A percentile compares a stretch with the other conserved stretches of the same genome.
These are phyloP conservation scores for Sympetrum striolatum DNA, from an alignment of 2,888 invertebrate species.

Conservation along the genomic window DNA sequence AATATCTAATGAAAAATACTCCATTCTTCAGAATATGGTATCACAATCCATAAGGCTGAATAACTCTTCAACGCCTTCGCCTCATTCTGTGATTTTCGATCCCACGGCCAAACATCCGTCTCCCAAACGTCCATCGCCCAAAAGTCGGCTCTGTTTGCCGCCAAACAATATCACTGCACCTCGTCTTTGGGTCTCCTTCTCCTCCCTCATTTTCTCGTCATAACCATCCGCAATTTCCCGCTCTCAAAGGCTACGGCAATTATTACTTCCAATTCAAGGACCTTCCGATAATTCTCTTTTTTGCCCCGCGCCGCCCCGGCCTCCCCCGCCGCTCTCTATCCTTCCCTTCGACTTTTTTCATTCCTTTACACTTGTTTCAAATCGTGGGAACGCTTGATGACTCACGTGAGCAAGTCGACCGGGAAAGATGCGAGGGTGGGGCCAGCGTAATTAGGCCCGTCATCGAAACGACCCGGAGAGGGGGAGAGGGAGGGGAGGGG, in stretches of 20 bases:
- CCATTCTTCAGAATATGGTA: no score
- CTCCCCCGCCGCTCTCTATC: not conserved
- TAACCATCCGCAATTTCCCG: not conserved
- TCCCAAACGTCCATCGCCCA: no score
- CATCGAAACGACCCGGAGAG: not conserved
- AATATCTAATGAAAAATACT: no score
- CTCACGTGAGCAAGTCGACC: not conserved
- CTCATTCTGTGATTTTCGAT: no score
- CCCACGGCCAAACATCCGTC: no score
- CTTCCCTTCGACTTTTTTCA: not conserved
- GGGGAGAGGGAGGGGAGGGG: not conserved
- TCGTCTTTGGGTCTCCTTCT: not conserved
- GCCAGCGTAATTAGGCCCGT: slow-evolving; percentile 3
- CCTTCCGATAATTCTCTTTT: not conserved
- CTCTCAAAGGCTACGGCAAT: not conserved
- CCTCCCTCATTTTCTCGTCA: not conserved
- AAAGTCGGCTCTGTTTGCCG: no score
- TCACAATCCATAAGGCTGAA: no score
- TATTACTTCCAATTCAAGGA: not conserved
- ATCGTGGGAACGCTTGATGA: slow-evolving; percentile 28
- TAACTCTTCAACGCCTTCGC: no score
- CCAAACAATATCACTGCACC: not conserved
- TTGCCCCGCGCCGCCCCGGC: not conserved
- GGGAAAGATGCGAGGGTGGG: not conserved
- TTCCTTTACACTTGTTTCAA: not conserved